These are phyloP conservation scores for Craterocephalus amniculus DNA, from an alignment of 2,797 vertebrate species.

Conservation along the genomic window DNA sequence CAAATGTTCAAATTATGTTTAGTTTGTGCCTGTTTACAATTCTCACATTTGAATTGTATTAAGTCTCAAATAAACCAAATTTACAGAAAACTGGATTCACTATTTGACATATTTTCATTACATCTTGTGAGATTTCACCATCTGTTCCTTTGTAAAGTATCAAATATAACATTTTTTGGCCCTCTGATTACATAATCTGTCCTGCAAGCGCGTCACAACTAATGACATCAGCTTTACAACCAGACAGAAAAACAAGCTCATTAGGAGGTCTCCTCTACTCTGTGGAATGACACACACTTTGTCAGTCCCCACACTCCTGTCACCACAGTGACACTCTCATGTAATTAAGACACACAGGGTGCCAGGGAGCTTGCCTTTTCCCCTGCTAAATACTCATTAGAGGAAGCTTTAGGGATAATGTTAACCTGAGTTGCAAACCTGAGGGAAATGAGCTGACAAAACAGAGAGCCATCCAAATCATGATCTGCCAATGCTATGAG, in stretches of 20 bases:
- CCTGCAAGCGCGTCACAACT: slow-evolving; percentile 50
- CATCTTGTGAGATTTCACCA: neutral
- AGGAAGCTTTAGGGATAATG: slow-evolving; percentile 78
- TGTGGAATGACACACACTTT: slow-evolving; percentile 48
- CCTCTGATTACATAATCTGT: slow-evolving; percentile 45
- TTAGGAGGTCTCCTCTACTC: slow-evolving; percentile 69
- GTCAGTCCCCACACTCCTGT: slow-evolving; percentile 71
- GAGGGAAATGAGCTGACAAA: slow-evolving; percentile 73
- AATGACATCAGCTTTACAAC: slow-evolving; percentile 65
- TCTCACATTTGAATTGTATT: too few species aligned
- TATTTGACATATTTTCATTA: neutral
- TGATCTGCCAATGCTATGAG: slow-evolving; percentile 28
- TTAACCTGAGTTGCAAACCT: slow-evolving; percentile 60
- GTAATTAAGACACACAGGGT: slow-evolving; percentile 78
- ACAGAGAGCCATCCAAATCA: slow-evolving; percentile 56
- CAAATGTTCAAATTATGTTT: neutral
- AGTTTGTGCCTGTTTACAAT: neutral
- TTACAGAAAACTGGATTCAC: too few species aligned
- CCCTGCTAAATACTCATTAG: slow-evolving; percentile 79
- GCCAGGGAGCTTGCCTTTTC: slow-evolving; percentile 67
- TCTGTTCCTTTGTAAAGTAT: slow-evolving; percentile 11
- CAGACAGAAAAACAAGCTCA: slow-evolving; percentile 78
- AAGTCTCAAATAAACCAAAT: too few species aligned
- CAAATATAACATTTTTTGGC: neutral
- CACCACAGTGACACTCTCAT: slow-evolving; percentile 75